phyloP scores from a whole-genome alignment of 2,888 invertebrate genomes.

The Corythucha ciliata region DNA sequence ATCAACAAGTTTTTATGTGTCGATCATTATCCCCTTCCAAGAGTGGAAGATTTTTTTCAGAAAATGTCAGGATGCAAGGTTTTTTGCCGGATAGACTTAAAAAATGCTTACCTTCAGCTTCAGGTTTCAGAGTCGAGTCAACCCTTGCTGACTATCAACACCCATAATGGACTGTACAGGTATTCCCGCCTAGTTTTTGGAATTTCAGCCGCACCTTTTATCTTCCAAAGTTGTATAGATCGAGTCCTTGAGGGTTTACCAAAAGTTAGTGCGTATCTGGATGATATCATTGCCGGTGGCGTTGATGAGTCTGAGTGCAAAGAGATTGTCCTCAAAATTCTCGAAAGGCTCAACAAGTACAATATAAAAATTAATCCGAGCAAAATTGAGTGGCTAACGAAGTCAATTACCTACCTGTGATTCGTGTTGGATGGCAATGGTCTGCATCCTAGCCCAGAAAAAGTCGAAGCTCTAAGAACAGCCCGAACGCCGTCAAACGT shows the following conservation, averaged over 20 bases:
- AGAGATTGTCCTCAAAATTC: neutral
- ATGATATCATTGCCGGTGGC: constrained; percentile 6
- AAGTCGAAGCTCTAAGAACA: neutral
- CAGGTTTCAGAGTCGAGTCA: neutral
- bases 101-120: neutral
- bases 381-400: neutral
- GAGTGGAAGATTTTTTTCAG: constrained; percentile 16
- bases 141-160: neutral
- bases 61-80: constrained; percentile 11
- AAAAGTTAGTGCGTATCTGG: constrained; percentile 1
- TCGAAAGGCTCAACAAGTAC: neutral
- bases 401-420: neutral
- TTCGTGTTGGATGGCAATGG: neutral
- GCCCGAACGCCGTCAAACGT: neutral
- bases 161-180: constrained; percentile 3
- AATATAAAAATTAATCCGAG: neutral
- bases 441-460: neutral
- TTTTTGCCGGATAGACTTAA: constrained; percentile 8
- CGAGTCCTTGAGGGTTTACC: neutral
- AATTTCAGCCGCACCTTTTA: neutral
- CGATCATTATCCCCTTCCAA: constrained; percentile 24
- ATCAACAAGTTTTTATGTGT: constrained; percentile 15
- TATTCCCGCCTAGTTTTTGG: constrained; percentile 4
- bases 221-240: constrained; percentile 9
- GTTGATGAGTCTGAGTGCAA: neutral